phyloP scores from a whole-genome alignment of 1,140 invertebrate genomes.

The Rhynchophorus ferrugineus region DNA sequence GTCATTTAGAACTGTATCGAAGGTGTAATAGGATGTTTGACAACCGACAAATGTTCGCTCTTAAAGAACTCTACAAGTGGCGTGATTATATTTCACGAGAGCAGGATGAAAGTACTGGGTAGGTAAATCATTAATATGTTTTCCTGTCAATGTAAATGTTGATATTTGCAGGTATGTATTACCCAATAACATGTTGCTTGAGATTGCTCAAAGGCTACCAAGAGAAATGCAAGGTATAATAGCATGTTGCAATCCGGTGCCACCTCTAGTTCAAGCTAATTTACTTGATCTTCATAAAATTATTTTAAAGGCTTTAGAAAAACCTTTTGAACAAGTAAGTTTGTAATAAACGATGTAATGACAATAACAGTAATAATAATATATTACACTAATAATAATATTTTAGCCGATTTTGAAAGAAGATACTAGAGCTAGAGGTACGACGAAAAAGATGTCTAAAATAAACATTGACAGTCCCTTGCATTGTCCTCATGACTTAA shows the following conservation, averaged over 20 bases:
- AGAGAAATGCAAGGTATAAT: slow-evolving; percentile 89
- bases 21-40: slow-evolving; percentile 79
- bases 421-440: slow-evolving; percentile 42
- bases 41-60: slow-evolving; percentile 73
- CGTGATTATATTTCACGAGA: slow-evolving; percentile 74
- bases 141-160: slow-evolving; percentile 2
- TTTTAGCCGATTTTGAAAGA: slow-evolving; percentile 45
- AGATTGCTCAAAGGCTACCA: slow-evolving; percentile 85
- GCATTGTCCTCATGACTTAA: slow-evolving; percentile 61
- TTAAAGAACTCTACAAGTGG: slow-evolving; percentile 82
- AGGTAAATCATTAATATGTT: slow-evolving; percentile 32
- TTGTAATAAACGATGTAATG: slow-evolving; percentile 1
- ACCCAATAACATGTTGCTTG: slow-evolving; percentile 91
- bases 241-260: slow-evolving; percentile 90
- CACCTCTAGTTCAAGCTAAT: slow-evolving; percentile 74
- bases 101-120: slow-evolving; percentile 85
- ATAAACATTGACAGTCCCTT: slow-evolving; percentile 50
- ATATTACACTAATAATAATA: no score
- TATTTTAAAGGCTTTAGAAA: slow-evolving; percentile 65
- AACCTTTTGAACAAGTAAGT: slow-evolving; percentile 58
- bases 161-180: slow-evolving; percentile 69
- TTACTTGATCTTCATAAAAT: slow-evolving; percentile 69
- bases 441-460: slow-evolving; percentile 42
- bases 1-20: slow-evolving; percentile 65
- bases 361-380: no score